A percentile compares a stretch with the other conserved stretches of the same genome.
phyloP scores from a whole-genome alignment of 2,888 invertebrate species.

The Cylloceria caligata region DNA sequence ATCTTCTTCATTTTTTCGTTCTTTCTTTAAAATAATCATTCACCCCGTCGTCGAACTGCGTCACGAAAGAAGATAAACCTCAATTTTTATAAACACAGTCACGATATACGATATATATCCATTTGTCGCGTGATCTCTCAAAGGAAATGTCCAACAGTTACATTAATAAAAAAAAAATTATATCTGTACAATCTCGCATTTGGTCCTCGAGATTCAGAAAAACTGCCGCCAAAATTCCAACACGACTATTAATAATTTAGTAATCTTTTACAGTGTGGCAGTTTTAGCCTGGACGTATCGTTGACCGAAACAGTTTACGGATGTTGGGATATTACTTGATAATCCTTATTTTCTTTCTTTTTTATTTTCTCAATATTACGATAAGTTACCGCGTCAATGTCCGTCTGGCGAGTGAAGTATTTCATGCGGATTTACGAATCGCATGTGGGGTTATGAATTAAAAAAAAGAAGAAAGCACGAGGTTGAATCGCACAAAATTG shows the following conservation, averaged over 20 bases:
- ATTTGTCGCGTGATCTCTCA: conserved; percentile 10
- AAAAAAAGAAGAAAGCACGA: conserved; percentile 24
- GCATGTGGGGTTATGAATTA: conserved; percentile 7
- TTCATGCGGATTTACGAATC: conserved; percentile 9
- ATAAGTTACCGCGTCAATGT: conserved; percentile 32
- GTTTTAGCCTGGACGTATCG: conserved; percentile 78
- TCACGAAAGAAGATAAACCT: conserved; percentile 25
- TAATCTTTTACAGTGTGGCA: conserved; percentile 73
- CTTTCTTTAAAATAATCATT: conserved; percentile 6
- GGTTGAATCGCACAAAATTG: conserved; percentile 18
- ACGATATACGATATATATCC: conserved; percentile 35
- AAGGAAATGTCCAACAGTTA: conserved; percentile 32
- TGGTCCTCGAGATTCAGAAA: conserved; percentile 63
- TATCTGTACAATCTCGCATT: conserved; percentile 36
- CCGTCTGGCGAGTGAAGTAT: conserved; percentile 16
- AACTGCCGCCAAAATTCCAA: no score
- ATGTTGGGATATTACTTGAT: conserved; percentile 55
- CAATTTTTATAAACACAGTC: conserved; percentile 52
- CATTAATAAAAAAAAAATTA: conserved; percentile 33
- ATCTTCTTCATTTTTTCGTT: conserved; percentile 8
- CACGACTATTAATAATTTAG: conserved; percentile 49
- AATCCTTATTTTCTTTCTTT: conserved; percentile 31
- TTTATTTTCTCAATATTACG: conserved; percentile 17
- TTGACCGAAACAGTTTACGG: conserved; percentile 76
- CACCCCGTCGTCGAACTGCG: conserved; percentile 34